phyloP scores from a whole-genome alignment of 2,113 vertebrate genomes.

The Hemiscyllium ocellatum region DNA sequence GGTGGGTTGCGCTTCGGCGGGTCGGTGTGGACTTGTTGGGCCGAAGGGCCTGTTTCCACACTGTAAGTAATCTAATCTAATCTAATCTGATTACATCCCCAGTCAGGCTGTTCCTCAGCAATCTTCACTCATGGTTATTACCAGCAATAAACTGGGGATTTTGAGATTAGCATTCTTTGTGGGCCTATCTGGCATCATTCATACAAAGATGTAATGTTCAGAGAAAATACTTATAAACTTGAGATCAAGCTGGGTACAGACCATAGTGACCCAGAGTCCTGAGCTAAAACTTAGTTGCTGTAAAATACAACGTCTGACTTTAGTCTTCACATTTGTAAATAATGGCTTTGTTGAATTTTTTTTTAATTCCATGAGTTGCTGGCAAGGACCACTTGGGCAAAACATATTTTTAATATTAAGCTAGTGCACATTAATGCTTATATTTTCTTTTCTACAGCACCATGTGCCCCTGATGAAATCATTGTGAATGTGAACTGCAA shows the following conservation, averaged over 20 bases:
- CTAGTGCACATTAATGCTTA: neutral
- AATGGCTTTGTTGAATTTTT: neutral
- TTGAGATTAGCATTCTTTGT: neutral
- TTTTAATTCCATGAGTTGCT: neutral
- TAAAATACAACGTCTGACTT: neutral
- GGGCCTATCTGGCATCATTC: neutral
- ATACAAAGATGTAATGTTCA: neutral
- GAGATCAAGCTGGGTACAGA: neutral
- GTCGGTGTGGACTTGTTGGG: too few relatives aligned
- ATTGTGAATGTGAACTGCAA: conserved; percentile 48
- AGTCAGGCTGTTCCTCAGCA: neutral
- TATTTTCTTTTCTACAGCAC: conserved; percentile 36
- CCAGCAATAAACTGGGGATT: neutral
- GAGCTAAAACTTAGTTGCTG: neutral
- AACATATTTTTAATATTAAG: neutral
- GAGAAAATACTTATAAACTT: neutral
- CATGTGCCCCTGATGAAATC: conserved; percentile 36
- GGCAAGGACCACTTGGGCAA: neutral
- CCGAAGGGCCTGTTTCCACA: too few relatives aligned
- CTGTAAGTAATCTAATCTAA: too few relatives aligned
- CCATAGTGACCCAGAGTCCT: neutral
- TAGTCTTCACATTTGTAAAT: conserved; percentile 43
- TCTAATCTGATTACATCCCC: neutral
- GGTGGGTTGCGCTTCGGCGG: too few relatives aligned
- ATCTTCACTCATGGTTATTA: neutral